Conservation (phyloP, 2,797 vertebrate genomes). For the Taeniopygia guttata region DNA sequence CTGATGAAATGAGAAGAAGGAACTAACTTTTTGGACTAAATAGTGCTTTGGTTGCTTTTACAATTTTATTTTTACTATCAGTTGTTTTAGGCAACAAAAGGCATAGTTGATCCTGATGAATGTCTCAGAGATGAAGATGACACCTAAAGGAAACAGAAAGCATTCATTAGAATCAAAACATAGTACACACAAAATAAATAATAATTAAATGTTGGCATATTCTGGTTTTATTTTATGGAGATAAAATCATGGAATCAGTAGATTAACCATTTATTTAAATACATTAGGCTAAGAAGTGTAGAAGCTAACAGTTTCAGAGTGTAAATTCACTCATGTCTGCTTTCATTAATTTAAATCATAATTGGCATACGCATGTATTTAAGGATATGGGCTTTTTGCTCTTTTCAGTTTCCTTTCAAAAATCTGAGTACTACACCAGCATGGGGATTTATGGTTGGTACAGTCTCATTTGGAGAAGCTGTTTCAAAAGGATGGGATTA, state of each 20-base stretch:
- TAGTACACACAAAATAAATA: neutral
- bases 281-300: neutral
- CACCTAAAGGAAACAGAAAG: neutral
- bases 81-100: neutral
- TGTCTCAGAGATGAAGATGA: neutral
- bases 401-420: neutral
- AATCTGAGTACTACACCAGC: neutral
- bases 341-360: neutral
- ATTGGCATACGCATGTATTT: neutral
- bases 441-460: neutral
- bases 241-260: neutral
- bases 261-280: conserved; percentile 4
- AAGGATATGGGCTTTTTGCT: neutral
- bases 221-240: neutral
- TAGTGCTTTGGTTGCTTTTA: neutral
- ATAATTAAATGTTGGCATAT: neutral
- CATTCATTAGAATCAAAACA: neutral
- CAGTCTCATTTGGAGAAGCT: neutral
- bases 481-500: neutral
- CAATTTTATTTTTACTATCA: neutral
- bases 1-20: neutral
- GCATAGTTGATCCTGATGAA: neutral
- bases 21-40: neutral
- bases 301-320: neutral
- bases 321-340: neutral